Conservation (phyloP, 2,888 invertebrate genomes). For the Stenotaenia linearis region DNA sequence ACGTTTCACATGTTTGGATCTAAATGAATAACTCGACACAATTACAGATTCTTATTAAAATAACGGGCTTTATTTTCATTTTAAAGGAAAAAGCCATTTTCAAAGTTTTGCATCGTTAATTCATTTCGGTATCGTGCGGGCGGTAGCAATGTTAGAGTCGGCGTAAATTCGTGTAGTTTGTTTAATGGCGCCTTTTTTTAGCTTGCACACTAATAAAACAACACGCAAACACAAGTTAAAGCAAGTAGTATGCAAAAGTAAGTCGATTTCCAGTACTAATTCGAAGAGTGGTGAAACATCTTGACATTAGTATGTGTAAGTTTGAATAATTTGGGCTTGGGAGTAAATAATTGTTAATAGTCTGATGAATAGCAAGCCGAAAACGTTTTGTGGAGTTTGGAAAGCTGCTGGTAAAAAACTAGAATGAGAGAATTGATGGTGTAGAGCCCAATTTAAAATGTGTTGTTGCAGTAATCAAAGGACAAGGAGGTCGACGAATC, state of each 20-base stretch:
- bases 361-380: neutral
- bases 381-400: neutral
- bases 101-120: neutral
- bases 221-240: neutral
- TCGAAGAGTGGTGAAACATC: neutral
- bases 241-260: neutral
- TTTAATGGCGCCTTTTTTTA: neutral
- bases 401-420: neutral
- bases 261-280: neutral
- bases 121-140: neutral
- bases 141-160: neutral
- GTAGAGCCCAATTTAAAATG: slow-evolving; percentile 22
- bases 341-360: neutral
- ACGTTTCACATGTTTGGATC: slow-evolving; percentile 6
- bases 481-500: neutral
- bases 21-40: neutral
- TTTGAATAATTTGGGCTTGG: neutral
- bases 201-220: neutral
- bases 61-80: too few species aligned
- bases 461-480: slow-evolving; percentile 29
- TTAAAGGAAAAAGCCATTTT: neutral
- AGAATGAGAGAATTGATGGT: neutral
- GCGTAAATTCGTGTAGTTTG: neutral
- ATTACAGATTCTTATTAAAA: too few species aligned
- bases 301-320: neutral